Base-by-base conservation (phyloP, 1,140 invertebrate species). In the Teleopsis dalmanni region DNA sequence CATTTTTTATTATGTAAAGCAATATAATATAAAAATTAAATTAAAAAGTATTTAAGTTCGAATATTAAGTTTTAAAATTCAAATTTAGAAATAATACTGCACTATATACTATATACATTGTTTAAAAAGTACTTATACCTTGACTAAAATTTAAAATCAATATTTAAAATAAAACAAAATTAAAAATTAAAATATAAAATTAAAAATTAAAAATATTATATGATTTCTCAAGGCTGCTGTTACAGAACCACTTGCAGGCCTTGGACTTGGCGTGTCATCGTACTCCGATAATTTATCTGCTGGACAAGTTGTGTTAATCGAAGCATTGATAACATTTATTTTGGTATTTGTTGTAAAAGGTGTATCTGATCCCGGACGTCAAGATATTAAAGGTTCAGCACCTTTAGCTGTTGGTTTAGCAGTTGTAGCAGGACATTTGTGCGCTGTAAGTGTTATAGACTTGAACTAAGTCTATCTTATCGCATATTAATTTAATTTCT, bases 321-420 rank as follows among this genome's bases (percentile, higher is more conserved):
- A 97, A 72, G 78, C 82, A 0, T 70, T 95, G 53, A 82, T 94
- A 51, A 95, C 92, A 0, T 93, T 95, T 67, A 73, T 95, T 2
- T 73, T 96, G 51, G 82, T 95, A 1, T 76, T 95, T 34, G 85
- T 92, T 9, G 85, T 96, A 6, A 87, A 91, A 55, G 88, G 83
- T 0, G 89, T 91, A 0, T 89, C 83, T 38, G 93, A 97, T 69
- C 73, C 78, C 0, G 79, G 82, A 34, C 78, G 91, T 36, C 79
- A 71, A 31, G 91, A 95, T 68, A 74, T 91, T 26, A 84, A 82
- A 57, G 91, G 91, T 18, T 92, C 90, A 8, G 85, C 81, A 3
- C 87, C 93, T 0, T 69, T 98, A 10, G 89, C 91, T 41, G 90
- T 97, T 53, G 94, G 93, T 0, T 75, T 96, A 5, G 80, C 85